phyloP scores from a whole-genome alignment of 2,113 vertebrate species.

The Ictalurus furcatus region DNA sequence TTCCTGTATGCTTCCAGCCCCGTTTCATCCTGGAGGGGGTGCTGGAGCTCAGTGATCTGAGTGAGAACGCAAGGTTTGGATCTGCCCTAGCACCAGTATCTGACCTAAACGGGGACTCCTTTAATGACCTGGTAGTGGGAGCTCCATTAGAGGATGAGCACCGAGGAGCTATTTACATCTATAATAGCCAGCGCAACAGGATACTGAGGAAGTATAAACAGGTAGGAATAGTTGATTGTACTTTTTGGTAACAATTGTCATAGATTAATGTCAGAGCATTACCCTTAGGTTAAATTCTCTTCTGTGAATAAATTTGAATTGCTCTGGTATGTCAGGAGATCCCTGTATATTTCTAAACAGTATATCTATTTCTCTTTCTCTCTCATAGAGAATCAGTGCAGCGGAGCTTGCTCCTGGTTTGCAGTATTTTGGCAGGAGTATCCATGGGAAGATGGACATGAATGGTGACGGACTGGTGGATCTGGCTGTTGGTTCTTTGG shows the following conservation, averaged over 20 bases:
- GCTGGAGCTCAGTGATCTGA: constrained; percentile 78
- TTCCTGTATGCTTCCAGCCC: constrained; percentile 25
- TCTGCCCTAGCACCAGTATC: constrained; percentile 84
- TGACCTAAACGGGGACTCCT: constrained; percentile 91
- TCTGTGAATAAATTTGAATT: not conserved
- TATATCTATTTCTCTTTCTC: constrained; percentile 10
- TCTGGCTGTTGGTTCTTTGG: constrained; percentile 88
- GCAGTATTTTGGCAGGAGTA: constrained; percentile 91
- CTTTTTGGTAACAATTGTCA: no score
- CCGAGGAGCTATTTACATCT: constrained; percentile 88
- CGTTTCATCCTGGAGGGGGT: constrained; percentile 79
- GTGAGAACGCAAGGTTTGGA: constrained; percentile 92
- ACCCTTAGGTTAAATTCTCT: not conserved
- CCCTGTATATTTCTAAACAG: not conserved
- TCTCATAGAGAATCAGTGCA: constrained; percentile 82
- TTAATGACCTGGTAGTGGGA: constrained; percentile 88
- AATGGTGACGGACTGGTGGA: constrained; percentile 88
- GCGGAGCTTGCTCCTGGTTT: constrained; percentile 76
- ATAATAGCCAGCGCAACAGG: constrained; percentile 77
- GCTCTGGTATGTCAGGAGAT: not conserved
- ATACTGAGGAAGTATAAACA: constrained; percentile 87
- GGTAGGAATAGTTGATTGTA: constrained; percentile 65
- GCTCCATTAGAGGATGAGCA: constrained; percentile 90
- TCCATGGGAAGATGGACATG: constrained; percentile 92
- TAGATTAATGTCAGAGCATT: not conserved